Evolutionary conservation across 2,797 vertebrate genomes (phyloP).

Genomic region (Dipus sagitta): DNA sequence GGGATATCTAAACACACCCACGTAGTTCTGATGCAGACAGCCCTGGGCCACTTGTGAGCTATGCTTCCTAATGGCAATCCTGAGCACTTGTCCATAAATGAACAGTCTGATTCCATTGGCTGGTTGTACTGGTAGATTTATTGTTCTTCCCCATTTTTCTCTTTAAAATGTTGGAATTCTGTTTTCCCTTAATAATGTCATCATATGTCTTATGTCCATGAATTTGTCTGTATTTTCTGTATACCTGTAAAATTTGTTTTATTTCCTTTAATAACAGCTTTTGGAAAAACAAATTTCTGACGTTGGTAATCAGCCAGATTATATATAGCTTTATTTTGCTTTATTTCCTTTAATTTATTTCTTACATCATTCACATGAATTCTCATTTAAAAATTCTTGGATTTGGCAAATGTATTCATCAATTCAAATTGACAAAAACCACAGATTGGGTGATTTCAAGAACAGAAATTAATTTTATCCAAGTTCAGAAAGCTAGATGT

Average conservation of each 20-base stretch:
- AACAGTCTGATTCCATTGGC: not conserved
- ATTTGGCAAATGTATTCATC: constrained; percentile 24
- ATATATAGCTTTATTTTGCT: constrained; percentile 14
- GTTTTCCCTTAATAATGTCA: not conserved
- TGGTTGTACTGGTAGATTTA: not conserved
- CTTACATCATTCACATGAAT: constrained; percentile 11
- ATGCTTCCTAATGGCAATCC: not conserved
- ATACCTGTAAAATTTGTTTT: not conserved
- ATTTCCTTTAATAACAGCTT: constrained; percentile 13
- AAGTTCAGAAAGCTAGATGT: not conserved
- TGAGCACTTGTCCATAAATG: not conserved
- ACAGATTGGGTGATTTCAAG: not conserved
- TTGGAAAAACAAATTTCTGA: constrained; percentile 31
- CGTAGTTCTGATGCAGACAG: not conserved
- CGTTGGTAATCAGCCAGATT: not conserved
- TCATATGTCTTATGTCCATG: not conserved
- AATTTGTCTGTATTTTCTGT: constrained; percentile 35
- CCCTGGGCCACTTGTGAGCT: not conserved
- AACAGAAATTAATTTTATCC: constrained; percentile 19
- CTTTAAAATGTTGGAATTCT: constrained; percentile 28
- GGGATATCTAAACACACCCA: not conserved
- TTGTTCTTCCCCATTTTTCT: constrained; percentile 16
- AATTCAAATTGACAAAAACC: not conserved
- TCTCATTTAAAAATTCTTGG: constrained; percentile 4
- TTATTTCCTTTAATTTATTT: constrained; percentile 48